Evolutionary conservation across 1,140 invertebrate genomes (phyloP).

Genomic region (Megalonaias nervosa): DNA sequence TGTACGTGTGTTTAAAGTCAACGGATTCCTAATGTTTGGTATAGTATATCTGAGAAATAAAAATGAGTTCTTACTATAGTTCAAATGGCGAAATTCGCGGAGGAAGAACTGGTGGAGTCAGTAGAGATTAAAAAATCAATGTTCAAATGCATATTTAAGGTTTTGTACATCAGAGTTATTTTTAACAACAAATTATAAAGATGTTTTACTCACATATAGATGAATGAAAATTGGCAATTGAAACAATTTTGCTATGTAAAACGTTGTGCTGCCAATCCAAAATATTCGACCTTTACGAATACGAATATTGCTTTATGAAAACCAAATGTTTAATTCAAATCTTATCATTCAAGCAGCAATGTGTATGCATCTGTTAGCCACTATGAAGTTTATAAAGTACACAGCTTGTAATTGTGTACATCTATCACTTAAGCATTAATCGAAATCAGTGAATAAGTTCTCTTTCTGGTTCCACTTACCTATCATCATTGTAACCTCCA

Average conservation of each 20-base stretch:
- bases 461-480: constrained; percentile 21
- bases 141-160: too few relatives aligned
- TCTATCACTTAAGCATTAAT: neutral
- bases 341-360: neutral
- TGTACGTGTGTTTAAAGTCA: neutral
- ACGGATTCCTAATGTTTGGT: neutral
- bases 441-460: neutral
- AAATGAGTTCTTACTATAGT: neutral
- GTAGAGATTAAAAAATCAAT: too few relatives aligned
- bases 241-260: too few relatives aligned
- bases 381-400: neutral
- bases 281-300: too few relatives aligned
- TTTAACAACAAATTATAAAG: too few relatives aligned
- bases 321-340: neutral
- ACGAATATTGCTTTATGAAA: too few relatives aligned
- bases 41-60: neutral
- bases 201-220: too few relatives aligned
- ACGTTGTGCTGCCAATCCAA: too few relatives aligned
- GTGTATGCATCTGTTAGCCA: neutral
- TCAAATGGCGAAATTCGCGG: too few relatives aligned
- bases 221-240: too few relatives aligned
- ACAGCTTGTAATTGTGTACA: neutral
- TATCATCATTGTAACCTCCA: constrained; percentile 55
- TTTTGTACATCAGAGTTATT: too few relatives aligned
- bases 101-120: too few relatives aligned